phyloP scores from a whole-genome alignment of 2,888 invertebrate species.

The Salpingus planirostris region DNA sequence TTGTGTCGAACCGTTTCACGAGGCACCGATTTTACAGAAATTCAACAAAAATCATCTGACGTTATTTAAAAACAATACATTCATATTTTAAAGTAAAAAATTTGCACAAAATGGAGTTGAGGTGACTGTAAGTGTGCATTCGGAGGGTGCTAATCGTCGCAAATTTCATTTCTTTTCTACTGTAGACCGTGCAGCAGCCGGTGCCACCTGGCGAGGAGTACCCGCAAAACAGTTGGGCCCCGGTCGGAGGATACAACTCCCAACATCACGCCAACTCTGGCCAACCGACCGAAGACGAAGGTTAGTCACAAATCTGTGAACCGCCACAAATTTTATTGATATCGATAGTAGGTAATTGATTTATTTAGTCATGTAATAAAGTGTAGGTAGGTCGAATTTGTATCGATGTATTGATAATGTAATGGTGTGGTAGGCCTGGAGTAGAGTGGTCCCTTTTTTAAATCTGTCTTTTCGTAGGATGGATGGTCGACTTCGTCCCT shows the following conservation, averaged over 20 bases:
- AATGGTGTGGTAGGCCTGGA: too few relatives aligned
- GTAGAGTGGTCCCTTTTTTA: too few relatives aligned
- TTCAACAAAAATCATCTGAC: conserved; percentile 19
- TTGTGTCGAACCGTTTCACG: conserved; percentile 15
- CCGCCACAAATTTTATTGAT: conserved; percentile 3
- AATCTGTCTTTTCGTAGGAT: too few relatives aligned
- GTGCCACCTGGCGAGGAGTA: conserved; percentile 21
- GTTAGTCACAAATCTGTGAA: conserved; percentile 10
- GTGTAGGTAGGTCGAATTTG: too few relatives aligned
- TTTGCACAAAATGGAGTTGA: conserved; percentile 18
- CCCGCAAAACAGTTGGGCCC: conserved; percentile 24
- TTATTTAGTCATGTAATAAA: too few relatives aligned
- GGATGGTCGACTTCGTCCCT: conserved; percentile 1
- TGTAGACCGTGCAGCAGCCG: conserved; percentile 24
- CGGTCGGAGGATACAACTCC: conserved; percentile 17
- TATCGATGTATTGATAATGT: too few relatives aligned
- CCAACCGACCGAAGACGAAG: conserved; percentile 18
- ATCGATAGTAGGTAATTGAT: too few relatives aligned
- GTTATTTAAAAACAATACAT: conserved; percentile 14
- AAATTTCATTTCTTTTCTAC: conserved; percentile 14
- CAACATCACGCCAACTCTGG: neutral
- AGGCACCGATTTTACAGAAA: conserved; percentile 24
- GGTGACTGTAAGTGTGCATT: conserved; percentile 18
- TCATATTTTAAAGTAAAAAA: conserved; percentile 14
- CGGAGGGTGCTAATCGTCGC: conserved; percentile 1